Percentiles rank a stretch among this genome's conserved stretches.
Evolutionary conservation across 2,888 invertebrate species (phyloP).

Genomic region (Periphyllus acericola): DNA sequence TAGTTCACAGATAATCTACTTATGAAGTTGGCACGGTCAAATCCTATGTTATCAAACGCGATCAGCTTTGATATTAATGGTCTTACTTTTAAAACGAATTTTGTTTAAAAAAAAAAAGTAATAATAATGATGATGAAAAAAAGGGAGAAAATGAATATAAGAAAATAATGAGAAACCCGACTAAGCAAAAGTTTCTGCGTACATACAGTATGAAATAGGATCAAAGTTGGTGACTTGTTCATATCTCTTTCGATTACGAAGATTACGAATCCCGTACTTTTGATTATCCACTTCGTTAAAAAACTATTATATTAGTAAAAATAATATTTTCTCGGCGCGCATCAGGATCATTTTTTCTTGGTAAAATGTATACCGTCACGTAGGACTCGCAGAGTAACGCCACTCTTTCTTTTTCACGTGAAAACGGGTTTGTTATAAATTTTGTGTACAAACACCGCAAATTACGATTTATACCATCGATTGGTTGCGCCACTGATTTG

Average conservation of each 20-base stretch:
- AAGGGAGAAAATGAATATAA: neutral
- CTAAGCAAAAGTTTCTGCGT: neutral
- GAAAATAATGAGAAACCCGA: slow-evolving; percentile 24
- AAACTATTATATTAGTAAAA: no score
- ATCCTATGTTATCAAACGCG: neutral
- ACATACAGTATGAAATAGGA: neutral
- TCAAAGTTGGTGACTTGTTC: neutral
- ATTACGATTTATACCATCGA: no score
- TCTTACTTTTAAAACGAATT: slow-evolving; percentile 7
- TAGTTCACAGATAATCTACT: neutral
- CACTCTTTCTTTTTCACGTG: no score
- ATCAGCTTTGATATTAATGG: slow-evolving; percentile 18
- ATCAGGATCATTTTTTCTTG: no score
- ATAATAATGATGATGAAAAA: neutral
- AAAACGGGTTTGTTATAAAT: no score
- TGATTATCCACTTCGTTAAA: no score
- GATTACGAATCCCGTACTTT: neutral
- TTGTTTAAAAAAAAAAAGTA: slow-evolving; percentile 3
- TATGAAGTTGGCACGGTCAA: neutral
- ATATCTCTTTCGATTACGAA: neutral
- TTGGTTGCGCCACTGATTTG: no score
- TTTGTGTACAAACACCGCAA: no score
- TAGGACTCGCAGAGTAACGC: no score
- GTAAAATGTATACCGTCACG: no score
- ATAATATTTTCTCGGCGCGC: no score